Conservation (phyloP, 2,113 vertebrate species). For the Solea senegalensis region DNA sequence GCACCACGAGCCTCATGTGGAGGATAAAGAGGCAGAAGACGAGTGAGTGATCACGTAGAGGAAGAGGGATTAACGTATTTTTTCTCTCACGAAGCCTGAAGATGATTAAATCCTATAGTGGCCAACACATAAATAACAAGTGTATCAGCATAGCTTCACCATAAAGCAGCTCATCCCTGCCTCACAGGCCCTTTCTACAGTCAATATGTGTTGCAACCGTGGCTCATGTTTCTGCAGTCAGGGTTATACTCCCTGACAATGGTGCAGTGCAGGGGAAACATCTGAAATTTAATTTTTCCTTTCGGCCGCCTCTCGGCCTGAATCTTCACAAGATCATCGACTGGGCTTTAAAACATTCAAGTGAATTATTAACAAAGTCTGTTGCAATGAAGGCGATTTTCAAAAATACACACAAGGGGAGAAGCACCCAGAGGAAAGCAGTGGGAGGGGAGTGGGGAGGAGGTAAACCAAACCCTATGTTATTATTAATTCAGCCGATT, state of each 20-base stretch:
- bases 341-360: slow-evolving; percentile 51
- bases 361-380: slow-evolving; percentile 67
- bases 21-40: too few relatives aligned
- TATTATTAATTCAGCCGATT: slow-evolving; percentile 71
- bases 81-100: too few relatives aligned
- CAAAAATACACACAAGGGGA: slow-evolving; percentile 62
- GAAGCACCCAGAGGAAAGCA: slow-evolving; percentile 39
- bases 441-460: slow-evolving; percentile 8
- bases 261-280: neutral
- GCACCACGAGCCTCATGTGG: too few relatives aligned
- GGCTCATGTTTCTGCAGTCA: slow-evolving; percentile 5
- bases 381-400: slow-evolving; percentile 44
- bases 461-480: slow-evolving; percentile 44
- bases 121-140: neutral
- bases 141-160: neutral
- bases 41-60: too few relatives aligned
- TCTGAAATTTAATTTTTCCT: slow-evolving; percentile 1
- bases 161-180: neutral
- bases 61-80: too few relatives aligned
- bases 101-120: neutral
- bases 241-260: neutral
- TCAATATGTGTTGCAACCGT: slow-evolving; percentile 22
- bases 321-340: slow-evolving; percentile 51
- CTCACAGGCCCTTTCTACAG: neutral
- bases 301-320: slow-evolving; percentile 10